These are phyloP conservation scores for Zosterops hypoxanthus DNA, from an alignment of 2,113 vertebrate species.

Conservation along the genomic window DNA sequence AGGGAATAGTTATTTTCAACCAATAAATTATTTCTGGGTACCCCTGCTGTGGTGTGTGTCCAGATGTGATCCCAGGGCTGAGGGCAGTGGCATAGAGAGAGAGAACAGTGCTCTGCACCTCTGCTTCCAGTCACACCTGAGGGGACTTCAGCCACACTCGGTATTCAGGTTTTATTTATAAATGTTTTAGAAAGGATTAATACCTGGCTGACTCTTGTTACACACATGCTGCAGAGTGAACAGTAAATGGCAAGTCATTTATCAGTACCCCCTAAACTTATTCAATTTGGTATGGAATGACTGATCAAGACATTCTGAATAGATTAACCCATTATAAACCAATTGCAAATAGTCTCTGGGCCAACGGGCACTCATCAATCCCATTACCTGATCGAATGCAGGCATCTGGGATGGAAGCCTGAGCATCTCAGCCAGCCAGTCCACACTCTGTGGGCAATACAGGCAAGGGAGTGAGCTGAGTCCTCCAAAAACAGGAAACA, in stretches of 20 bases:
- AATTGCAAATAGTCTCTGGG: neutral
- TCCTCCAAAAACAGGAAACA: neutral
- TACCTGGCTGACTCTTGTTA: neutral
- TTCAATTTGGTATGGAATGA: neutral
- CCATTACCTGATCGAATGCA: neutral
- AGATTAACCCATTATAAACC: constrained; percentile 16
- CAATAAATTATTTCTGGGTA: neutral
- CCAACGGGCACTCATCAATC: neutral
- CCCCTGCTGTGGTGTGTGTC: neutral
- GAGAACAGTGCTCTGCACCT: neutral
- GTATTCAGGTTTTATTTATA: neutral
- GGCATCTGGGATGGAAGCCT: neutral
- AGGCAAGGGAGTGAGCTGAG: neutral
- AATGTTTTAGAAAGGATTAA: neutral
- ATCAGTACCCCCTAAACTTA: neutral
- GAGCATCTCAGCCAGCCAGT: neutral
- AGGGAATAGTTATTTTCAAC: neutral
- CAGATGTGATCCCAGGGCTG: neutral
- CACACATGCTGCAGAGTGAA: neutral
- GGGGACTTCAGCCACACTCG: neutral
- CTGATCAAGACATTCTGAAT: neutral
- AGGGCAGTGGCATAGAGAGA: neutral
- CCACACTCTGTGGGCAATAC: neutral
- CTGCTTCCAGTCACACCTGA: neutral
- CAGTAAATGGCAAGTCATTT: neutral